Conservation (phyloP, 2,888 invertebrate species). For the Callinectes sapidus region DNA sequence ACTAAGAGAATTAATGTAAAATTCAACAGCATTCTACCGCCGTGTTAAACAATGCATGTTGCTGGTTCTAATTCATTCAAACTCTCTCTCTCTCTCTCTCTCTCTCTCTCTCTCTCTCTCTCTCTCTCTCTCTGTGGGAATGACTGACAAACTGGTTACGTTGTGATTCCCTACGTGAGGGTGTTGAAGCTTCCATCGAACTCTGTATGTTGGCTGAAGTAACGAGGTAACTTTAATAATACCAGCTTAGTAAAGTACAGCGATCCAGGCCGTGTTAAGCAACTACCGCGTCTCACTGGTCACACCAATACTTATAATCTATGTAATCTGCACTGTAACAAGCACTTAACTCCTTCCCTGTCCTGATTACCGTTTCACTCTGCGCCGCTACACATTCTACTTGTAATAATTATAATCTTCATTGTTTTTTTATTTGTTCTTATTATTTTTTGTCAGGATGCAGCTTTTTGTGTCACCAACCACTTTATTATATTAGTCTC, state of each 20-base stretch:
- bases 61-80: neutral
- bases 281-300: too few relatives aligned
- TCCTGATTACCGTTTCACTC: neutral
- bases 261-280: too few relatives aligned
- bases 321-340: too few relatives aligned
- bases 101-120: constrained; percentile 18
- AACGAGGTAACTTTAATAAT: too few relatives aligned
- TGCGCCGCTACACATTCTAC: too few relatives aligned
- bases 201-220: too few relatives aligned
- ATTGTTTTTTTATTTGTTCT: neutral
- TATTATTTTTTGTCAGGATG: neutral
- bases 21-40: neutral
- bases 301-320: neutral
- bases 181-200: too few relatives aligned
- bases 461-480: neutral
- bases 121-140: neutral
- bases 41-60: neutral
- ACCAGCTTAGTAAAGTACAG: too few relatives aligned
- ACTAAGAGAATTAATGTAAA: neutral
- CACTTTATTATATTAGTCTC: too few relatives aligned
- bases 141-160: too few relatives aligned
- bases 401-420: neutral
- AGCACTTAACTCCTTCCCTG: neutral
- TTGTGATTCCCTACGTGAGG: too few relatives aligned
- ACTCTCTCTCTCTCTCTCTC: neutral